Evolutionary conservation across 2,797 vertebrate species (phyloP).

Genomic region (Amphiprion clarkii): DNA sequence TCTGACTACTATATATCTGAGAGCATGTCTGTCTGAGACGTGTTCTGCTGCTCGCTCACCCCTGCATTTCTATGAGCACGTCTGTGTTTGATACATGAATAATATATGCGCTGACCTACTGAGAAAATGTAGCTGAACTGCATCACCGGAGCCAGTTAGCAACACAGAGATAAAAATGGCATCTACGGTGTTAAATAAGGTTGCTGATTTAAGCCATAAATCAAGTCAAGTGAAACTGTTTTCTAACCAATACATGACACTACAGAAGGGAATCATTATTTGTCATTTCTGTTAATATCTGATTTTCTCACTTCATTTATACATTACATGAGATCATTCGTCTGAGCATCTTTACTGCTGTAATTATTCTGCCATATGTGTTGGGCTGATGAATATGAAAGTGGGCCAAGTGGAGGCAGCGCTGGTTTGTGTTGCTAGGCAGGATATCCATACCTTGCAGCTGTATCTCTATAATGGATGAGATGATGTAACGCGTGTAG

Average conservation of each 20-base stretch:
- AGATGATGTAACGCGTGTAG: conserved; percentile 32
- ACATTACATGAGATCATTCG: neutral
- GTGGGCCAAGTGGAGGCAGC: conserved; percentile 40
- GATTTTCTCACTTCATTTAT: neutral
- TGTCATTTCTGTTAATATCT: neutral
- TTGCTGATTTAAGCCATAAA: neutral
- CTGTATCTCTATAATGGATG: conserved; percentile 48
- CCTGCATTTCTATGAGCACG: conserved; percentile 18
- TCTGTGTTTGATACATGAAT: conserved; percentile 68
- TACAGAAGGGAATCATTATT: too few relatives aligned
- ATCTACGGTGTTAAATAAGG: conserved; percentile 1
- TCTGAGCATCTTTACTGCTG: conserved; percentile 12
- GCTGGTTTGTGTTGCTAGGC: conserved; percentile 67
- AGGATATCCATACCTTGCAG: conserved; percentile 49
- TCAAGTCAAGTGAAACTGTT: conserved; percentile 3
- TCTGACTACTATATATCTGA: conserved; percentile 14
- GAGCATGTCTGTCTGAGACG: conserved; percentile 8
- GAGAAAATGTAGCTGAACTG: conserved; percentile 40
- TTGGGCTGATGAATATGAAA: conserved; percentile 53
- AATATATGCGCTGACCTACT: conserved; percentile 74
- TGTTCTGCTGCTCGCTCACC: neutral
- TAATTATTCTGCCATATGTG: conserved; percentile 29
- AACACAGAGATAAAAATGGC: conserved; percentile 36
- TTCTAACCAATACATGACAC: neutral
- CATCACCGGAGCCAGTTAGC: conserved; percentile 27